Evolutionary conservation across 2,888 invertebrate species (phyloP), one percentile per base, ranked within the genome.

Genomic region (Parnassius glacialis): DNA sequence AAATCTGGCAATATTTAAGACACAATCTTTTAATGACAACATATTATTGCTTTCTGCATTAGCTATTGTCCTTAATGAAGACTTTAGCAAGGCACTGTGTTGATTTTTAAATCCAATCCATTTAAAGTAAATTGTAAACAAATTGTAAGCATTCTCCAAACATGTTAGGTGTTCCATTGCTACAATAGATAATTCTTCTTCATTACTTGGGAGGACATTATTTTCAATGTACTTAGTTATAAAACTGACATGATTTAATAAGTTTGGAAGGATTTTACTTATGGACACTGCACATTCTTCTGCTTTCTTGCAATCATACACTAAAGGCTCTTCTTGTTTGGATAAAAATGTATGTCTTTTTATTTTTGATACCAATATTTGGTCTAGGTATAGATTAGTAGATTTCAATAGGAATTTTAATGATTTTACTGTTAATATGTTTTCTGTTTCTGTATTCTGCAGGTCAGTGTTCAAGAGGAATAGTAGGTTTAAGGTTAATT

Each of bases 91-190:
- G 34, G 80, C 74, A 69, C 72, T 78, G 52, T 87, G 74, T 47
- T 84, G 86, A 71, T 89, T 93, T 65, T 85, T 87, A 73, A 95
- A 94, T 61, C 93, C 94, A 76, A 93, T 89, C 95, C 94, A 93
- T 74, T 93, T 93, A 64, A 94, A 94, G 71, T 93, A 93, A 56
- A 89, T 90, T 5, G 92, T 90, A n/a, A 93, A 79, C 53, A 94
- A 79, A 42, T 87, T 89, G 56, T 94, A 89, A 57, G 94, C 87
- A 53, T 92, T 77, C 54, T 92, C 93, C 51, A 93, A 85, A 59
- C 93, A 93, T 64, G 89, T 82, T 68, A 92, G 59, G 64, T 80
- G 76, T 57, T 82, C 78, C 47, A 59, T 56, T n/a, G 59, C 47
- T 56, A 56, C 56, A 13, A 76, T 78, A 61, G 70, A 80, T 64